Percentiles rank a stretch among this genome's conserved stretches.
These are phyloP conservation scores for Zaprionus lineosus DNA, from an alignment of 2,888 invertebrate species.

Conservation along the genomic window DNA sequence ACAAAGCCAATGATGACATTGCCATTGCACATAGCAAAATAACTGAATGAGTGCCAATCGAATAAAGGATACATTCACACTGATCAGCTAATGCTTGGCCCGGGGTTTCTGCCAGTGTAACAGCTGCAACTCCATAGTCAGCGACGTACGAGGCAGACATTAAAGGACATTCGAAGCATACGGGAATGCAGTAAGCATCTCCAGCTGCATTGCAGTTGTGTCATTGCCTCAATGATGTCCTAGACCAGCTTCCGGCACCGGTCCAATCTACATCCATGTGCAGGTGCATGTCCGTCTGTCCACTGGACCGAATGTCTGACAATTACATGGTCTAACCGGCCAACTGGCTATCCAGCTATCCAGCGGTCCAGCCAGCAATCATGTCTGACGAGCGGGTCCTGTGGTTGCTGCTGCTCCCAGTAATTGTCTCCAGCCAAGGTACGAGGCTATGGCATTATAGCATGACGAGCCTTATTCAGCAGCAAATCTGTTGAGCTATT, in stretches of 20 bases:
- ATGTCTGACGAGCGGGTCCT: constrained; percentile 34
- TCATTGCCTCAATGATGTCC: constrained; percentile 53
- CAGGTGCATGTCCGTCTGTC: constrained; percentile 5
- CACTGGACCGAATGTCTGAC: too few species aligned
- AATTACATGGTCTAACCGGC: constrained; percentile 60
- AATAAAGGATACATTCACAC: background rate
- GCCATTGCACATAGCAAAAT: constrained; percentile 3
- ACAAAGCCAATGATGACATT: constrained; percentile 16
- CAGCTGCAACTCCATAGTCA: too few species aligned
- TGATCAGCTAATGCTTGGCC: background rate
- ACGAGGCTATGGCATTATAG: constrained; percentile 57
- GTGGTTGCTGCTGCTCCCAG: constrained; percentile 38
- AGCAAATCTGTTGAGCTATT: constrained; percentile 44
- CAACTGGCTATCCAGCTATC: constrained; percentile 30
- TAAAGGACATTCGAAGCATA: too few species aligned
- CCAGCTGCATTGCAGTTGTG: constrained; percentile 23
- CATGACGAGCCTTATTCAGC: constrained; percentile 72
- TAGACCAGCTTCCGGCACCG: constrained; percentile 41
- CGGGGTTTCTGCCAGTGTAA: background rate
- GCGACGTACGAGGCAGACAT: too few species aligned
- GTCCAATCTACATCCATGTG: constrained; percentile 32
- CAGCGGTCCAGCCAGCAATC: constrained; percentile 38
- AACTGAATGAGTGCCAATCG: background rate
- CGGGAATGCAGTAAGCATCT: too few species aligned
- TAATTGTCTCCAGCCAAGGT: constrained; percentile 47